phyloP scores from a whole-genome alignment of 2,888 invertebrate genomes.

The Drepana falcataria region DNA sequence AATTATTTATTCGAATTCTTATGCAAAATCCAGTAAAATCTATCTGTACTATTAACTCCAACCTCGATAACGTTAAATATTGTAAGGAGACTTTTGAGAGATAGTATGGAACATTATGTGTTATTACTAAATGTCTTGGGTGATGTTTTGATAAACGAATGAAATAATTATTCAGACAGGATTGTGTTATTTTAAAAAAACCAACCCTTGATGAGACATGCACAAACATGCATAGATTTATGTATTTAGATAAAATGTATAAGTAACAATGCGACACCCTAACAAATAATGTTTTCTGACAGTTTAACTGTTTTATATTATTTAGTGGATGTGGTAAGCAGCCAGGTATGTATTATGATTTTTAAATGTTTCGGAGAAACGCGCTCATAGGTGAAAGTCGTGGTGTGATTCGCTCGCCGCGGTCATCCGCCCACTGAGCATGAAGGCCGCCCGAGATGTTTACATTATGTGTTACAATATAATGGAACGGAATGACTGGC shows the following conservation, averaged over 20 bases:
- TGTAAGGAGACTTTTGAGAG: too few species aligned
- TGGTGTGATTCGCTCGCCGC: conserved; percentile 34
- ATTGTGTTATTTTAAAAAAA: too few species aligned
- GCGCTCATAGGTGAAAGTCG: conserved; percentile 58
- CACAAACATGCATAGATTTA: neutral
- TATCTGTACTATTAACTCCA: too few species aligned
- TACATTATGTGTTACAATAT: conserved; percentile 24
- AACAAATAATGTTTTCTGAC: conserved; percentile 7
- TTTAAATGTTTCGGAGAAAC: conserved; percentile 41
- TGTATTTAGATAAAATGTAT: neutral
- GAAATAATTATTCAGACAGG: too few species aligned
- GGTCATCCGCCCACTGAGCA: conserved; percentile 63
- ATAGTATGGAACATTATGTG: too few species aligned
- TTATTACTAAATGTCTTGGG: too few species aligned
- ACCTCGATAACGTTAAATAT: too few species aligned
- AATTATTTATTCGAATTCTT: too few species aligned
- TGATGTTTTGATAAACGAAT: too few species aligned
- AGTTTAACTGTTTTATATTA: too few species aligned
- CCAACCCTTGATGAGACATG: neutral
- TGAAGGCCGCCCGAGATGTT: conserved; percentile 55
- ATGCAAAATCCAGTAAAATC: too few species aligned
- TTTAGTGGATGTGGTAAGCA: neutral
- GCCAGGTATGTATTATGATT: neutral
- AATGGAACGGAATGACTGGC: conserved; percentile 14
- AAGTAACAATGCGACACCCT: conserved; percentile 12